Evolutionary conservation across 2,888 invertebrate genomes (phyloP), one percentile per base, ranked within the genome.

Genomic region (Neuroscelio doddi): DNA sequence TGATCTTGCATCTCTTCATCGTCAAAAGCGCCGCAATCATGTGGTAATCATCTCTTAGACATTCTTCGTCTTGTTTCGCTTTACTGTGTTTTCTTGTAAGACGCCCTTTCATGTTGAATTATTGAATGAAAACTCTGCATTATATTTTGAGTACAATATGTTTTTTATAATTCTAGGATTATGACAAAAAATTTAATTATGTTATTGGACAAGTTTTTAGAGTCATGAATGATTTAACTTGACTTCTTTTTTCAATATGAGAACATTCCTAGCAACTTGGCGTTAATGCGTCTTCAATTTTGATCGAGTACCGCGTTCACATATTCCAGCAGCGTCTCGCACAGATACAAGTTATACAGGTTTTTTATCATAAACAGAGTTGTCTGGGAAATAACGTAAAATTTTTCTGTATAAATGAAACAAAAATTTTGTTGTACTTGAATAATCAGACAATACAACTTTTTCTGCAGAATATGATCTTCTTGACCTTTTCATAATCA

Each of bases 1-100:
- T 27, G 49, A 56, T 49, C 34, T 56, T 47, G 47, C 9, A 14
- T 41, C 47, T 44, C 56, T 53, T 26, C 44, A 21, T 42, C 30
- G 59, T 52, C 68, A 57, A 68, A 65, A 55, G 63, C 52, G 63
- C 65, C 65, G 51, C 68, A 68, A 59, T 45, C 56, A 45, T 32
- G 52, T 34, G 58, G 46, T 41, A 39, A 59, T 50, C 24, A 41
- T 55, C 64, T 64, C 58, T 27, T 10, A 57, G 57, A 52, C 57
- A 58, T 57, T 12, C 12, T 2, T n/a, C 7, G 8, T 17, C 9
- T 39, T 39, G n/a, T 27, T n/a, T 1, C 41, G 9, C n/a, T 29
- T 39, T 29, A 21, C 47, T 7, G 14, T 42, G 10, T 27, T 26
- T 36, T 45, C 51, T 9, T 1, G 12, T 1, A 42, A 44, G 29